These are phyloP conservation scores for Enteromius mattozi DNA, from an alignment of 2,797 vertebrate genomes.

Conservation along the genomic window DNA sequence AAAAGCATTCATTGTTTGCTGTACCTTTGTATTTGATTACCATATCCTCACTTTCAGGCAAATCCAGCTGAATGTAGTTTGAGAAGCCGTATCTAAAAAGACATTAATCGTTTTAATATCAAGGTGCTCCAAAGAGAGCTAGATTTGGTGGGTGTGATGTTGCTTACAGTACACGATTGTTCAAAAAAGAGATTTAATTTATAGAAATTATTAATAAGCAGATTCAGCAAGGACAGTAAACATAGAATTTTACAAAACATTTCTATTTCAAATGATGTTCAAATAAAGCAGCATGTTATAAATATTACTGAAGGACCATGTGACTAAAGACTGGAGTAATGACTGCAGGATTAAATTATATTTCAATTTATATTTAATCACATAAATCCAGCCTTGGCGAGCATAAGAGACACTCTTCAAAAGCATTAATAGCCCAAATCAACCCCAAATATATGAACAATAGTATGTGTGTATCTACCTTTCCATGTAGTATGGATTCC, in stretches of 20 bases:
- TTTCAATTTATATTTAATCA: background rate
- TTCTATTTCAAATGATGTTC: background rate
- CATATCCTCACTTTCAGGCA: conserved; percentile 22
- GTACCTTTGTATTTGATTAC: conserved; percentile 55
- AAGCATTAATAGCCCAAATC: background rate
- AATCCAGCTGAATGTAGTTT: conserved; percentile 87
- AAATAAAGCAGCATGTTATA: background rate
- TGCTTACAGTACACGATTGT: background rate
- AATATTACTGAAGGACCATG: background rate
- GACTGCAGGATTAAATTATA: background rate
- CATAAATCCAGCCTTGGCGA: background rate
- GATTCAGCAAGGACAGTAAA: background rate
- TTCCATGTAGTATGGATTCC: conserved; percentile 63
- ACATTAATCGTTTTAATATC: background rate
- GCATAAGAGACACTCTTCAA: background rate
- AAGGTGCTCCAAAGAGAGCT: background rate
- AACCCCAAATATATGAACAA: background rate
- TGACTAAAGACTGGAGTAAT: background rate
- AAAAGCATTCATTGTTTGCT: background rate
- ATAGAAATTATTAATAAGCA: background rate
- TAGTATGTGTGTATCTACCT: conserved; percentile 55
- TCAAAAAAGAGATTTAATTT: background rate
- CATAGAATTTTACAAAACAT: background rate
- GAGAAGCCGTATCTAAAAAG: conserved; percentile 83
- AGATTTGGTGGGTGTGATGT: background rate